phyloP scores from a whole-genome alignment of 2,797 vertebrate species.

The Parauchenoglanis punctatus region DNA sequence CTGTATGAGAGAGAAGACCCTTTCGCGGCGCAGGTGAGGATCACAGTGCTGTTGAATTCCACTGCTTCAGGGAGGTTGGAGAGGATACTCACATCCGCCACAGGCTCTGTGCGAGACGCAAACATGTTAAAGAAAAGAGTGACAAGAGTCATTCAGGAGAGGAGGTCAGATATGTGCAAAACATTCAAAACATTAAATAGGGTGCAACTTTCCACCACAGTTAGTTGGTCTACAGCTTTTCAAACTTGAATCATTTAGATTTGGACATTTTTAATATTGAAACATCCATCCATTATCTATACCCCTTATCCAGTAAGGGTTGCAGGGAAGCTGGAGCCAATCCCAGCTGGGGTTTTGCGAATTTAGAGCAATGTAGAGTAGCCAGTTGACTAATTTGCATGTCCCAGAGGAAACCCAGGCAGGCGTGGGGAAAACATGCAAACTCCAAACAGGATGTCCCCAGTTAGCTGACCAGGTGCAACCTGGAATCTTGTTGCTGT shows the following conservation, averaged over 20 bases:
- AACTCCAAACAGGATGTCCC: too few species aligned
- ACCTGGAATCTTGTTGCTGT: too few species aligned
- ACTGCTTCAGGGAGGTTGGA: slow-evolving; percentile 51
- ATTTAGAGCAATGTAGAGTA: too few species aligned
- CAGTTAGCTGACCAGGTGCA: too few species aligned
- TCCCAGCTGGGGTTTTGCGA: too few species aligned
- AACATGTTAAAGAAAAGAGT: not conserved
- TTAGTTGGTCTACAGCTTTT: too few species aligned
- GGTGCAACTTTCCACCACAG: not conserved
- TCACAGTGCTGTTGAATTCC: slow-evolving; percentile 65
- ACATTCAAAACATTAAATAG: not conserved
- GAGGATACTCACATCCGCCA: slow-evolving; percentile 55
- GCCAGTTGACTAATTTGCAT: too few species aligned
- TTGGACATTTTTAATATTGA: not conserved
- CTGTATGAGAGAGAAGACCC: slow-evolving; percentile 68
- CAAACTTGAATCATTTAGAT: not conserved
- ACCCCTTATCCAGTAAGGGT: too few species aligned
- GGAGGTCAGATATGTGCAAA: not conserved
- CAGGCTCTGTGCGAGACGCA: slow-evolving; percentile 60
- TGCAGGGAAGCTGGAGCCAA: too few species aligned
- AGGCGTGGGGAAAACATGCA: too few species aligned
- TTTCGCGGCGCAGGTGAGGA: slow-evolving; percentile 65
- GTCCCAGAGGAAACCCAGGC: too few species aligned
- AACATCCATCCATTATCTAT: not conserved
- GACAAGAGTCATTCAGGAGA: not conserved